A percentile compares a stretch with the other conserved stretches of the same genome.
phyloP scores from a whole-genome alignment of 2,888 invertebrate species.

The Drosophila colorata region DNA sequence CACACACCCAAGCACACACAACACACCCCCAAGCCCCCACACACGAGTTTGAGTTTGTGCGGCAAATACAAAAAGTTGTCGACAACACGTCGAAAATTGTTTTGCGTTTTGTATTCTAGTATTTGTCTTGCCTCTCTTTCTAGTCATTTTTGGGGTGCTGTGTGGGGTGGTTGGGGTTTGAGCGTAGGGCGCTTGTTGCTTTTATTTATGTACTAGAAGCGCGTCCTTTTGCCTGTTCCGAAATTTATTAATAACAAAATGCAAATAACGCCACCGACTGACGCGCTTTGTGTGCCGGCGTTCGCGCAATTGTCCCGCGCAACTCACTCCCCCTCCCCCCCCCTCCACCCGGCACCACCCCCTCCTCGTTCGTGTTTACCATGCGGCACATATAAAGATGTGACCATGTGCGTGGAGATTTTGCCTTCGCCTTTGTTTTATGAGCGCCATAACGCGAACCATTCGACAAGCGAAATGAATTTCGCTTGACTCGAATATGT shows the following conservation, averaged over 20 bases:
- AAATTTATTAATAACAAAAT: constrained; percentile 77
- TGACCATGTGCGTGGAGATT: constrained; percentile 30
- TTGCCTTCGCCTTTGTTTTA: constrained; percentile 43
- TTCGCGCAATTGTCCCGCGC: too few relatives aligned
- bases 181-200: not conserved
- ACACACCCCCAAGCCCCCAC: constrained; percentile 26
- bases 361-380: constrained; percentile 3
- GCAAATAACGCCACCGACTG: constrained; percentile 64
- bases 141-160: not conserved
- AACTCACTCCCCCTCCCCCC: not conserved
- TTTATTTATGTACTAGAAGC: constrained; percentile 35
- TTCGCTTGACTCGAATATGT: constrained; percentile 44
- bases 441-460: constrained; percentile 44
- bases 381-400: constrained; percentile 11
- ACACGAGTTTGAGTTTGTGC: constrained; percentile 15
- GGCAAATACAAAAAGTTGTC: constrained; percentile 52
- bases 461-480: constrained; percentile 52
- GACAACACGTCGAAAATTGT: constrained; percentile 56
- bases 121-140: constrained; percentile 19
- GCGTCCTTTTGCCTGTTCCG: constrained; percentile 52
- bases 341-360: not conserved
- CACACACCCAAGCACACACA: constrained; percentile 19
- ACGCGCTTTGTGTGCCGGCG: constrained; percentile 28
- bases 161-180: too few relatives aligned
- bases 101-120: constrained; percentile 33